These are phyloP conservation scores for Hippocampus zosterae DNA, from an alignment of 2,113 vertebrate species.

Conservation along the genomic window DNA sequence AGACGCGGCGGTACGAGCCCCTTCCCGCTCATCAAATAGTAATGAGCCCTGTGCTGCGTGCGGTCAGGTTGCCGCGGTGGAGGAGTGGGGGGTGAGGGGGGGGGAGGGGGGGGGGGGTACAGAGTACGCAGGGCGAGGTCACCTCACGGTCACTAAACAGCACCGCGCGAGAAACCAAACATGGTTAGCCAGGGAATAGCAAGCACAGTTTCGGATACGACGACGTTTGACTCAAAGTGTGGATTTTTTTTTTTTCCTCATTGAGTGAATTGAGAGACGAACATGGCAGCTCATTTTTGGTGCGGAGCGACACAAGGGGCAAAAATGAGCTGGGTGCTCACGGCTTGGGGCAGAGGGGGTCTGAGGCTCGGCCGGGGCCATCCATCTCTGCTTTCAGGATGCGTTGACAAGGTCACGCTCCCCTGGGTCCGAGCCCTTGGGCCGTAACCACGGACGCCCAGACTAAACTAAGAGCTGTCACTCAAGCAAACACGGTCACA, in stretches of 20 bases:
- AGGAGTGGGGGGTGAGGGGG: constrained; percentile 16
- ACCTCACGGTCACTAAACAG: constrained; percentile 54
- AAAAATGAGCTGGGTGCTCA: constrained; percentile 17
- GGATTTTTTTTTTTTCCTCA: not conserved
- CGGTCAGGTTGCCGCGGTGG: constrained; percentile 18
- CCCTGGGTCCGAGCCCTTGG: constrained; percentile 51
- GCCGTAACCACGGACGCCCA: constrained; percentile 66
- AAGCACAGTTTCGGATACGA: not conserved
- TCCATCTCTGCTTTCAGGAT: constrained; percentile 62
- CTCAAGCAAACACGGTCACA: constrained; percentile 54
- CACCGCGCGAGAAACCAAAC: constrained; percentile 8
- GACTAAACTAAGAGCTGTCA: constrained; percentile 63
- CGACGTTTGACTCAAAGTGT: not conserved
- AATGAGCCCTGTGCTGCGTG: constrained; percentile 46
- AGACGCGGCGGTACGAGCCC: constrained; percentile 12
- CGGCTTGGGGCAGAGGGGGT: not conserved
- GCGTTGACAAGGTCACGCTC: constrained; percentile 61
- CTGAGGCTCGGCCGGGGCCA: constrained; percentile 37
- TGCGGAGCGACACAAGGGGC: not conserved
- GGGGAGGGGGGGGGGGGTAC: constrained; percentile 16
- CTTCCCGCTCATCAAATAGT: constrained; percentile 63
- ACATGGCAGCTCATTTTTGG: not conserved
- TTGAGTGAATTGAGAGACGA: not conserved
- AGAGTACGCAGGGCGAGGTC: constrained; percentile 58
- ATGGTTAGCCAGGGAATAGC: not conserved